Conservation (phyloP, 2,797 vertebrate species). For the Microctenopoma lineatum region DNA sequence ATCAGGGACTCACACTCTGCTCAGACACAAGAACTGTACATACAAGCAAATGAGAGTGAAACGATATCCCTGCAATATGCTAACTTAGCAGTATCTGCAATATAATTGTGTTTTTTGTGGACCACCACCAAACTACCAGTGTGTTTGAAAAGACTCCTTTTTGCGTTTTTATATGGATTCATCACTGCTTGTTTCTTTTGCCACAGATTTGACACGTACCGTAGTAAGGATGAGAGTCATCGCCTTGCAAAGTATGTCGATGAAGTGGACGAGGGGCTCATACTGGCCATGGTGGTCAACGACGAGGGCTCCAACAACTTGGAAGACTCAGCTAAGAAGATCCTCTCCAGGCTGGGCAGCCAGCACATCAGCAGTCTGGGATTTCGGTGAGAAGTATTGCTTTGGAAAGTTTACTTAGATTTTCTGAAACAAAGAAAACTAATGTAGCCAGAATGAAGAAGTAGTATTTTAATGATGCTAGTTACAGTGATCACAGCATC, state of each 20-base stretch:
- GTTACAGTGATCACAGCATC: not conserved
- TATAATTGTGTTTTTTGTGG: too few relatives aligned
- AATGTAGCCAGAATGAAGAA: not conserved
- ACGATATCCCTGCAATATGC: too few relatives aligned
- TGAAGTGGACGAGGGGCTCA: slow-evolving; percentile 82
- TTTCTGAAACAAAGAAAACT: not conserved
- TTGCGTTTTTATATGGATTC: too few relatives aligned
- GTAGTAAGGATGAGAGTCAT: slow-evolving; percentile 89
- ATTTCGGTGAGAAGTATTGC: slow-evolving; percentile 85
- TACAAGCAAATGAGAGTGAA: too few relatives aligned
- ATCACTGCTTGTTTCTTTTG: not conserved
- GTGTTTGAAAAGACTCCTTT: too few relatives aligned
- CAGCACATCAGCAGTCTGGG: slow-evolving; percentile 90
- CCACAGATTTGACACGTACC: slow-evolving; percentile 94
- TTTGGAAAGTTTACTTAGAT: not conserved
- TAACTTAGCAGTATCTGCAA: too few relatives aligned
- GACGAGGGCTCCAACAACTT: slow-evolving; percentile 95
- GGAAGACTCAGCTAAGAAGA: slow-evolving; percentile 90
- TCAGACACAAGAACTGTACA: too few relatives aligned
- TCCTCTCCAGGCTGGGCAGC: slow-evolving; percentile 90
- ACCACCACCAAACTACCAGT: too few relatives aligned
- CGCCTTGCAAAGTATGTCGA: slow-evolving; percentile 90
- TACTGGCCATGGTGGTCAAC: slow-evolving; percentile 91
- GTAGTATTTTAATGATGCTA: not conserved
- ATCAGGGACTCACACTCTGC: too few relatives aligned